Conservation (phyloP, 2,888 invertebrate species). For the Epirrhoe tristata region DNA sequence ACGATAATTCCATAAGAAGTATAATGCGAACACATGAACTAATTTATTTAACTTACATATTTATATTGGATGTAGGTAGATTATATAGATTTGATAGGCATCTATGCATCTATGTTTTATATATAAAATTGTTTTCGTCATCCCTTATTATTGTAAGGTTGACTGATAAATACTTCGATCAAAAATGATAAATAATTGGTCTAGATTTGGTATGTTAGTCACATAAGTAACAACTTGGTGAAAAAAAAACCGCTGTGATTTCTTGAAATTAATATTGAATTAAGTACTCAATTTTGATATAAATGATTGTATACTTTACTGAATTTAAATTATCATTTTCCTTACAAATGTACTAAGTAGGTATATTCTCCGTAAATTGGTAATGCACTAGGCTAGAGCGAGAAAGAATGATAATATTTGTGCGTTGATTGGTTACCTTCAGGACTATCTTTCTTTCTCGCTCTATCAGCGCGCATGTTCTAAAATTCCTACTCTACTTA, state of each 20-base stretch:
- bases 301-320: background rate
- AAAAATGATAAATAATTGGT: background rate
- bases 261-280: constrained; percentile 1
- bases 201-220: constrained; percentile 4
- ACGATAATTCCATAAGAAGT: constrained; percentile 13
- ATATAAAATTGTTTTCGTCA: background rate
- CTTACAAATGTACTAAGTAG: background rate
- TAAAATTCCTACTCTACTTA: no score
- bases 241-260: constrained; percentile 4
- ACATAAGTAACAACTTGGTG: background rate
- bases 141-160: constrained; percentile 14
- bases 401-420: no score
- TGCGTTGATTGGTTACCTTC: no score
- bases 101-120: background rate
- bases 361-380: background rate
- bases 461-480: no score
- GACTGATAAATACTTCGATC: no score
- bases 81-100: no score
- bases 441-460: no score
- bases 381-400: background rate
- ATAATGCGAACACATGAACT: background rate
- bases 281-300: background rate
- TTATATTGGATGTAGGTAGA: no score
- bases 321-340: background rate
- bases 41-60: background rate